These are phyloP conservation scores for Philantomba maxwellii DNA, from an alignment of 2,113 vertebrate genomes.

Conservation along the genomic window DNA sequence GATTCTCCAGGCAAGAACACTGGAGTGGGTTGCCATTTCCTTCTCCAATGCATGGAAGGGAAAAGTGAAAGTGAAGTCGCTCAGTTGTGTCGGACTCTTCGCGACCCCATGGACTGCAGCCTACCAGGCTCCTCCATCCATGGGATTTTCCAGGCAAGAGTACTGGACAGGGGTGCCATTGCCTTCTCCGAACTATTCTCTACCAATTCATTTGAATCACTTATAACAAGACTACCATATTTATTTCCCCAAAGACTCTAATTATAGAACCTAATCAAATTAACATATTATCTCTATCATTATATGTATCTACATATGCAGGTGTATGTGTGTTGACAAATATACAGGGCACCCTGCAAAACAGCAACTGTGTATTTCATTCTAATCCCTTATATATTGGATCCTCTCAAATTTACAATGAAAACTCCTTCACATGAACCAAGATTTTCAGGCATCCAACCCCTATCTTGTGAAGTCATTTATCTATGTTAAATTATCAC, in stretches of 20 bases:
- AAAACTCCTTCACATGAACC: not conserved
- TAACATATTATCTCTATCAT: not conserved
- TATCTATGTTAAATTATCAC: not conserved
- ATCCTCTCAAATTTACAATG: slow-evolving; percentile 15
- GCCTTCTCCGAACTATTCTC: not conserved
- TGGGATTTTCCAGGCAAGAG: no score
- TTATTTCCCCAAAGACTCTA: slow-evolving; percentile 15
- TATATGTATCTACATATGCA: not conserved
- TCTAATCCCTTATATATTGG: not conserved
- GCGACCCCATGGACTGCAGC: no score
- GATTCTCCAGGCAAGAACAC: no score
- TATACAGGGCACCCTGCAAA: not conserved
- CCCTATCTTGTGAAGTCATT: not conserved
- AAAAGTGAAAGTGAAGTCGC: no score
- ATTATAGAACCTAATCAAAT: slow-evolving; percentile 19
- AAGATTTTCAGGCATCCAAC: not conserved
- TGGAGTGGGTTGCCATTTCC: no score
- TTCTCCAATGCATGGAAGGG: no score
- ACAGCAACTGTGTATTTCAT: not conserved
- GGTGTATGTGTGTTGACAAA: not conserved
- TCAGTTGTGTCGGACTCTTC: no score
- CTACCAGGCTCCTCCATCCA: no score
- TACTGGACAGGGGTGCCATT: no score
- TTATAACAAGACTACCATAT: not conserved
- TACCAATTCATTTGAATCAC: not conserved